A percentile compares a stretch with the other conserved stretches of the same genome.
These are phyloP conservation scores for Coluber constrictor DNA, from an alignment of 2,797 vertebrate genomes.

Conservation along the genomic window DNA sequence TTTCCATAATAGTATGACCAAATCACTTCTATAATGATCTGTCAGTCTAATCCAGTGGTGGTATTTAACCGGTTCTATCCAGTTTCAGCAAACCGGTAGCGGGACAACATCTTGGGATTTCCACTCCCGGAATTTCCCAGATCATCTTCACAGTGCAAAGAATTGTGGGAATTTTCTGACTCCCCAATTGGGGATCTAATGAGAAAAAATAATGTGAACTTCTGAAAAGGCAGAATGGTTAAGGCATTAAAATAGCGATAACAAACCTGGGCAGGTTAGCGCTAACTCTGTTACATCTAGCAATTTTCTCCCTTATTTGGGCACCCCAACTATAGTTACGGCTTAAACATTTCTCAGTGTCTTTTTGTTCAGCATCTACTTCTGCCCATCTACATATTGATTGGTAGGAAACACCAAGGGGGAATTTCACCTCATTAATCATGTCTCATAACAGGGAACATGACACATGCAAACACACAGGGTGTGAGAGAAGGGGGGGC, in stretches of 20 bases:
- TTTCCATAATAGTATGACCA: no score
- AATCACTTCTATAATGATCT: no score
- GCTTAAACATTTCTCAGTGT: conserved; percentile 68
- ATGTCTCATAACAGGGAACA: conserved; percentile 74
- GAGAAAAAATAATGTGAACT: neutral
- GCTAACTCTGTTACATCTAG: neutral
- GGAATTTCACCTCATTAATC: conserved; percentile 77
- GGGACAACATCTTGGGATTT: neutral
- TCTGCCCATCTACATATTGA: conserved; percentile 75
- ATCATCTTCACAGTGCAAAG: neutral
- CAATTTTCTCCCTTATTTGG: conserved; percentile 32
- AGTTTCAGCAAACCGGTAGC: no score
- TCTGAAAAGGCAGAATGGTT: neutral
- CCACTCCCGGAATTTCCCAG: neutral
- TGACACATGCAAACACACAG: conserved; percentile 34
- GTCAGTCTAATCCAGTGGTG: no score
- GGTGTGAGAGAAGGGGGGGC: conserved; percentile 34
- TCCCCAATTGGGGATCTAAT: neutral
- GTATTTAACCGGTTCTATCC: no score
- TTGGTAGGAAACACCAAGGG: conserved; percentile 73
- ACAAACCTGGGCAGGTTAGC: neutral
- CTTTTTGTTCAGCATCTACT: conserved; percentile 69
- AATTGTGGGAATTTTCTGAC: neutral
- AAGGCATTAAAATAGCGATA: neutral
- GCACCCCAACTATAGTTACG: conserved; percentile 61